Percentiles rank a stretch among this genome's conserved stretches.
These are phyloP conservation scores for Cydia amplana DNA, from an alignment of 1,140 invertebrate species.

Conservation along the genomic window DNA sequence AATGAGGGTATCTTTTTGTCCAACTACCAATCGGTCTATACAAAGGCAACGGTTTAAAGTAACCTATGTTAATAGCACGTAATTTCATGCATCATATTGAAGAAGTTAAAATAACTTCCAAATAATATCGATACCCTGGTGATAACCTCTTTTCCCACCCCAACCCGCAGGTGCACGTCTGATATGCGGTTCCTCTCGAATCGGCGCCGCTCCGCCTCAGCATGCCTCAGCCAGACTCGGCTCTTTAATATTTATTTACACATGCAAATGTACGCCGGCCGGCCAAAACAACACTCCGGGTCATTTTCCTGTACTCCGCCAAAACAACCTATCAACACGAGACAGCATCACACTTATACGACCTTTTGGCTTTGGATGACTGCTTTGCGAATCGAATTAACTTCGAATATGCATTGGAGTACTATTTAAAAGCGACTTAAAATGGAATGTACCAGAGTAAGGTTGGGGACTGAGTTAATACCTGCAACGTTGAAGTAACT, in stretches of 20 bases:
- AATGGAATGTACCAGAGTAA: neutral
- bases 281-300: conserved; percentile 38
- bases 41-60: too few species aligned
- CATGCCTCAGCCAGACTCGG: conserved; percentile 45
- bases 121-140: neutral
- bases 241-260: conserved; percentile 65
- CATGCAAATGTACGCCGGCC: conserved; percentile 51
- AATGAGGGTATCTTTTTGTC: too few species aligned
- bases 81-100: too few species aligned
- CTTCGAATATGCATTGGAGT: conserved; percentile 11
- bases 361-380: neutral
- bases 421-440: conserved; percentile 2
- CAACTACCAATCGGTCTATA: neutral
- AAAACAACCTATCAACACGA: neutral
- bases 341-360: neutral
- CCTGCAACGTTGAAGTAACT: neutral
- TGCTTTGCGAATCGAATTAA: conserved; percentile 33
- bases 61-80: too few species aligned
- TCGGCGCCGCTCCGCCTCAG: conserved; percentile 45
- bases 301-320: conserved; percentile 38
- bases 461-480: neutral
- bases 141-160: conserved; percentile 36
- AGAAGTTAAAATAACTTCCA: too few species aligned
- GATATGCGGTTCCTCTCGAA: conserved; percentile 48
- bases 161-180: conserved; percentile 57